These are phyloP conservation scores for Hyphantria cunea DNA, from an alignment of 1,140 invertebrate genomes.

Conservation along the genomic window DNA sequence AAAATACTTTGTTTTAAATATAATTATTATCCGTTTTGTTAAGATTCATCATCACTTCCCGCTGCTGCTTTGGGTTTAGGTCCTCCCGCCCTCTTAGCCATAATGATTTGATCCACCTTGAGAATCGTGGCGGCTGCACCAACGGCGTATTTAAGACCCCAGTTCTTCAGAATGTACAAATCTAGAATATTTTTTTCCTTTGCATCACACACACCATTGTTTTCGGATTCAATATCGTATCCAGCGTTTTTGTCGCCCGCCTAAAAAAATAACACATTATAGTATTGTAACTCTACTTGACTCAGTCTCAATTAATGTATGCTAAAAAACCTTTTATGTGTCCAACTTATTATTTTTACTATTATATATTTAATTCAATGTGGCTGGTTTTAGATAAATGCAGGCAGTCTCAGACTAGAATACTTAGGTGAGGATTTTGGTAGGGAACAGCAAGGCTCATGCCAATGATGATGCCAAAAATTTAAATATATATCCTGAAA, in stretches of 20 bases:
- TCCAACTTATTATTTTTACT: too few relatives aligned
- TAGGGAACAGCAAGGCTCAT: too few relatives aligned
- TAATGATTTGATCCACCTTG: slow-evolving; percentile 99
- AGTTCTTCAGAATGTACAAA: slow-evolving; percentile 93
- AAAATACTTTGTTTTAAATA: slow-evolving; percentile 30
- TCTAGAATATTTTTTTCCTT: slow-evolving; percentile 91
- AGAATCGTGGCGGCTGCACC: slow-evolving; percentile 96
- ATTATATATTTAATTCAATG: too few relatives aligned
- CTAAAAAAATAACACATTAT: slow-evolving; percentile 48
- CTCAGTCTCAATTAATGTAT: too few relatives aligned
- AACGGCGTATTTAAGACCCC: slow-evolving; percentile 97
- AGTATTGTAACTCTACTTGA: too few relatives aligned
- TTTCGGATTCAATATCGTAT: slow-evolving; percentile 93
- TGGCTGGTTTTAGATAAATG: too few relatives aligned
- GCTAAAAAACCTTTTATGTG: too few relatives aligned
- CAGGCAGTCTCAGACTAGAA: too few relatives aligned
- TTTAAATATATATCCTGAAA: too few relatives aligned
- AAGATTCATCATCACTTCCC: slow-evolving; percentile 88
- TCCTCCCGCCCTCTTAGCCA: slow-evolving; percentile 98
- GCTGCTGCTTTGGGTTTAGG: slow-evolving; percentile 90
- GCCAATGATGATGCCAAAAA: too few relatives aligned
- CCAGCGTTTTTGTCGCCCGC: slow-evolving; percentile 92
- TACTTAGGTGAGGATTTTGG: too few relatives aligned
- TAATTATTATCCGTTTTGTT: slow-evolving; percentile 25
- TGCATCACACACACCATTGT: slow-evolving; percentile 87